Conservation (phyloP, 2,113 vertebrate genomes). For the Thamnophis sirtalis region DNA sequence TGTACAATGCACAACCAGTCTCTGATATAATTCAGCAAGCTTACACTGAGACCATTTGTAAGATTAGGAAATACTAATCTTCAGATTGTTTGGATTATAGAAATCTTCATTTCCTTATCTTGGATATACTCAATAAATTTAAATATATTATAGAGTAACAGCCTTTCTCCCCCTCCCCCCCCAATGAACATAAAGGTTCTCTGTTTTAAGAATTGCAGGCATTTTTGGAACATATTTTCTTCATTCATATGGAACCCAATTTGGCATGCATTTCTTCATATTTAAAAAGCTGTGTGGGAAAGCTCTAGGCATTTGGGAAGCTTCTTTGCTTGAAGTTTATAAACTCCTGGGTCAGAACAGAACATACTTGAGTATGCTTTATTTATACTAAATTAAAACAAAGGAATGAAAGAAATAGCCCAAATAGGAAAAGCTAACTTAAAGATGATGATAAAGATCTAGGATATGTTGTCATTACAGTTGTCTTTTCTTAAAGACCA, state of each 20-base stretch:
- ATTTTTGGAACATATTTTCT: neutral
- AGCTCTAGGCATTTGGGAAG: neutral
- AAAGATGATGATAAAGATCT: neutral
- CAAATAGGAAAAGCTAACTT: neutral
- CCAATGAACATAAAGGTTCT: neutral
- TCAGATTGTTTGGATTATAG: neutral
- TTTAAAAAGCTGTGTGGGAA: neutral
- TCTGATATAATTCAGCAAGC: neutral
- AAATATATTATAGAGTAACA: neutral
- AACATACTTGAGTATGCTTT: neutral
- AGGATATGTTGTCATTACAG: neutral
- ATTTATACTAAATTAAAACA: neutral
- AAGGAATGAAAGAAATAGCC: neutral
- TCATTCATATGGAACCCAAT: neutral
- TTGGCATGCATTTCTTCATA: neutral
- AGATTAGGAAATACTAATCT: neutral
- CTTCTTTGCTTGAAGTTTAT: neutral
- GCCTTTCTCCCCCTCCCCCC: accelerated
- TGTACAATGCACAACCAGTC: neutral
- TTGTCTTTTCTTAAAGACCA: neutral
- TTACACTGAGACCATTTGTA: neutral
- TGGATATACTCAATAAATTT: neutral
- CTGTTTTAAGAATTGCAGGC: neutral
- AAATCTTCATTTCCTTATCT: neutral
- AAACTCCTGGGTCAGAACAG: neutral